These are phyloP conservation scores for Myopa testacea DNA, from an alignment of 2,888 invertebrate species.

Conservation along the genomic window DNA sequence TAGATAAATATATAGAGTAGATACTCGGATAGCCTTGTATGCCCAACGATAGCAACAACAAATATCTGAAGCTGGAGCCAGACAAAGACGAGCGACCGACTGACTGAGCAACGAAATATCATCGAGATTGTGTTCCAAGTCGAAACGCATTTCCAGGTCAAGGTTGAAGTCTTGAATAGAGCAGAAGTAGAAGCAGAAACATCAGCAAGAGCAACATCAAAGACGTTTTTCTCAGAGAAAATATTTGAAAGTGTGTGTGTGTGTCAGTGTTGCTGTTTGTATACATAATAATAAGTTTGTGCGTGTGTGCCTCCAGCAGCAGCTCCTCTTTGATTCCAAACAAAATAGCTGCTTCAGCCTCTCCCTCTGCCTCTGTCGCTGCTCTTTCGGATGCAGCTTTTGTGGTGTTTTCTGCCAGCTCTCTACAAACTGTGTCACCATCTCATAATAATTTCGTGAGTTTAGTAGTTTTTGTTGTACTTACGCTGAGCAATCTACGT, in stretches of 20 bases:
- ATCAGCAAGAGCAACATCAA: not conserved
- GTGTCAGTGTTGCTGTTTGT: not conserved
- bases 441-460: too few relatives aligned
- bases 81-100: not conserved
- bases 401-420: too few relatives aligned
- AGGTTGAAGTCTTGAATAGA: constrained; percentile 55
- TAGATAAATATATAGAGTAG: too few relatives aligned
- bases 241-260: not conserved
- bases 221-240: not conserved
- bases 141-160: constrained; percentile 65
- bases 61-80: not conserved
- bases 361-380: too few relatives aligned
- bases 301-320: constrained; percentile 6
- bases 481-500: too few relatives aligned
- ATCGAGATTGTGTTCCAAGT: constrained; percentile 7
- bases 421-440: too few relatives aligned
- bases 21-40: not conserved
- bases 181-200: not conserved
- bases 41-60: not conserved
- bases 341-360: not conserved
- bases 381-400: too few relatives aligned
- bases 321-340: constrained; percentile 6
- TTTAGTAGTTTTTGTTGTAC: too few relatives aligned
- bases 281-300: not conserved
- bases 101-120: not conserved